phyloP scores from a whole-genome alignment of 2,888 invertebrate genomes.

The Drosophila pseudotalamancana region DNA sequence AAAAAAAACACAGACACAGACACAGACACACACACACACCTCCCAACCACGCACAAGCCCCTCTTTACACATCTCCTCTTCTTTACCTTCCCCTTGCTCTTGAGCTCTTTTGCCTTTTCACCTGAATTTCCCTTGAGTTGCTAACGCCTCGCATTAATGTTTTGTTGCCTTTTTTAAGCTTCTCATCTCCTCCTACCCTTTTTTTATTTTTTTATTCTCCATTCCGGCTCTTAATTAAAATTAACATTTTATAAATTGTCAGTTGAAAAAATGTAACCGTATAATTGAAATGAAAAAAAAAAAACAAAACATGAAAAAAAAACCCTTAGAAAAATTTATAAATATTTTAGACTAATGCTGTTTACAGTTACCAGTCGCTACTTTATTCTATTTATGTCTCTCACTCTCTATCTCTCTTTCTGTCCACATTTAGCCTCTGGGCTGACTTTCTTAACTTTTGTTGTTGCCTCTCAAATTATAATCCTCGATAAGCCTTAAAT shows the following conservation, averaged over 20 bases:
- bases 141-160: conserved; percentile 24
- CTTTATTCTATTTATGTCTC: not conserved
- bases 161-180: conserved; percentile 41
- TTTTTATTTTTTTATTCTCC: conserved; percentile 1
- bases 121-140: conserved; percentile 9
- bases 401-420: not conserved
- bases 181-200: conserved; percentile 1
- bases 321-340: conserved; percentile 41
- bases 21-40: not conserved
- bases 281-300: conserved; percentile 13
- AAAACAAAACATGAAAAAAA: not conserved
- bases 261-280: conserved; percentile 9
- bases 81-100: conserved; percentile 1
- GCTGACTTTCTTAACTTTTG: conserved; percentile 44
- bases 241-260: conserved; percentile 71
- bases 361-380: conserved; percentile 6
- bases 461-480: conserved; percentile 27
- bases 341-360: conserved; percentile 54
- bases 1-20: not conserved
- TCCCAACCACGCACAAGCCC: not conserved
- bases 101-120: conserved; percentile 22
- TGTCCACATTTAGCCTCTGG: conserved; percentile 3
- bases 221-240: conserved; percentile 70
- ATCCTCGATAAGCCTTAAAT: conserved; percentile 65
- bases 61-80: not conserved